Percentiles rank a stretch among this genome's conserved stretches.
phyloP scores from a whole-genome alignment of 2,113 vertebrate species.

The Pagrus major region DNA sequence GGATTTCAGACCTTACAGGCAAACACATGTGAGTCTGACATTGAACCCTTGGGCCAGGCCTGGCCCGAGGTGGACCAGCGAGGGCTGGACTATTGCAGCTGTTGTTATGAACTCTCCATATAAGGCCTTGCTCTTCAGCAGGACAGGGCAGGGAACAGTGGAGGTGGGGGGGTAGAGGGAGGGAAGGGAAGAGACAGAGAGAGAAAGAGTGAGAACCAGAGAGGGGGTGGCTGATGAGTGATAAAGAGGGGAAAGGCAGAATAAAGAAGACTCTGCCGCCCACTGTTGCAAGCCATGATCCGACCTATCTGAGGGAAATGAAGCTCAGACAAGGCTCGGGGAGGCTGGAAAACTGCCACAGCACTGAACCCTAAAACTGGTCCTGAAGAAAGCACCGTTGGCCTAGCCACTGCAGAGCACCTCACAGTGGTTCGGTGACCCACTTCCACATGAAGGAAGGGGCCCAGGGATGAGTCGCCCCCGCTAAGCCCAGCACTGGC shows the following conservation, averaged over 20 bases:
- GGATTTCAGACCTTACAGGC: slow-evolving; percentile 64
- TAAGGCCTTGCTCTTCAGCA: slow-evolving; percentile 65
- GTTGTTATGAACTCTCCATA: slow-evolving; percentile 79
- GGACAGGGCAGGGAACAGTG: slow-evolving; percentile 53
- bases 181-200: slow-evolving; percentile 6
- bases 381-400: not conserved
- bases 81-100: slow-evolving; percentile 76
- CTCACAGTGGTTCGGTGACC: slow-evolving; percentile 43
- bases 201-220: slow-evolving; percentile 48
- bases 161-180: not conserved
- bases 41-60: slow-evolving; percentile 55
- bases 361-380: slow-evolving; percentile 13
- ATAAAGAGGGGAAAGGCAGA: slow-evolving; percentile 49
- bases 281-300: slow-evolving; percentile 24
- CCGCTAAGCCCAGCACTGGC: slow-evolving; percentile 46
- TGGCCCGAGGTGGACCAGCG: slow-evolving; percentile 56
- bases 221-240: slow-evolving; percentile 56
- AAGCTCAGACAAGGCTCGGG: slow-evolving; percentile 15
- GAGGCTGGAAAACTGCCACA: not conserved
- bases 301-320: slow-evolving; percentile 26
- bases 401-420: not conserved
- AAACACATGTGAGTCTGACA: slow-evolving; percentile 72
- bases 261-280: slow-evolving; percentile 37
- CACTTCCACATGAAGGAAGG: slow-evolving; percentile 62
- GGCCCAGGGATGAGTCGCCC: slow-evolving; percentile 26